Base-by-base conservation (phyloP, 2,888 invertebrate genomes). In the Epinotia brunnichana region DNA sequence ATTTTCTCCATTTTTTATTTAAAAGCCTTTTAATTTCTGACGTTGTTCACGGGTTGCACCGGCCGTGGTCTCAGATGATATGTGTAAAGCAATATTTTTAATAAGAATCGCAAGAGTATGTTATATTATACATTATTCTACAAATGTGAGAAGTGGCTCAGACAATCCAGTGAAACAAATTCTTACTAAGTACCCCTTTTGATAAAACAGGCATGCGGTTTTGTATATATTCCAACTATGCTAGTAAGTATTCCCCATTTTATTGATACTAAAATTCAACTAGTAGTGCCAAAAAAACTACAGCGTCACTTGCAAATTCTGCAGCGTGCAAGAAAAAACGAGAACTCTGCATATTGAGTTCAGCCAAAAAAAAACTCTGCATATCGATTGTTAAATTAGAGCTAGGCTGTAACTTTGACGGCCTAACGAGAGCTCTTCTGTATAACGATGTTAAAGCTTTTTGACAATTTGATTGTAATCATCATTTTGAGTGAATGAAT, bases 341-440 rank as follows among this genome's bases (percentile, higher is more conserved):
- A 68, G 68, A 15, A 63, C 17, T 48, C 21, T 51, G 72, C 57
- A 62, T 68, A 68, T 68, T 57, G 72, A 68, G n/a, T n/a, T n/a
- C n/a, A n/a, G n/a, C n/a, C n/a, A n/a, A n/a, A n/a, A n/a, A n/a
- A n/a, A n/a, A 15, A 63, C 17, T 48, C 21, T 51, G 72, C 57
- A 62, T 68, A 68, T 68, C 62, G 72, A 68, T 56, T 57, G 67
- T 57, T 35, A 48, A 57, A 68, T 57, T 72, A 61, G 67, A 51
- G 53, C 15, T 60, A 66, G 29, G 7, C 51, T 51, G 67, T 48
- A 60, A 60, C 66, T 66, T 72, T 61, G 44, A 61, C 35, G 61
- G 7, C 35, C 35, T 67, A 72, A 67, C 71, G 67, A 67, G 53
- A 44, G 41, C 59, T n/a, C n/a, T n/a, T n/a, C 24, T 4, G 41